A percentile compares a stretch with the other conserved stretches of the same genome.
Conservation (phyloP, 2,113 vertebrate genomes). For the Panurus biarmicus region DNA sequence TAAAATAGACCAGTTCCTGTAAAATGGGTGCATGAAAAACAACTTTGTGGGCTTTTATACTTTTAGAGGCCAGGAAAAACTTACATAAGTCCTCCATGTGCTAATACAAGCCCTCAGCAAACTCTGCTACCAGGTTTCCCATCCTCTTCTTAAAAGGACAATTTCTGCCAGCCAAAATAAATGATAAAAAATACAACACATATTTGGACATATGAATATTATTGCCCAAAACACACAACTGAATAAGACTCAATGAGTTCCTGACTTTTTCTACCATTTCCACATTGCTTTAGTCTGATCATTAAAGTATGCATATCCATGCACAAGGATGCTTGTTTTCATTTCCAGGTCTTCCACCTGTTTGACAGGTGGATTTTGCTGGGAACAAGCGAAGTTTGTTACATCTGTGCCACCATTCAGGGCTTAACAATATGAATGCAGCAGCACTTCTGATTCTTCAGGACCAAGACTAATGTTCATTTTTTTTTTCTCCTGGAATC, state of each 20-base stretch:
- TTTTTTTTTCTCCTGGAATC: not conserved
- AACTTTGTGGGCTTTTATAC: not conserved
- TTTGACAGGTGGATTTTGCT: not conserved
- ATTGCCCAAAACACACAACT: not conserved
- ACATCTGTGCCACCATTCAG: not conserved
- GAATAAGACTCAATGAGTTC: not conserved
- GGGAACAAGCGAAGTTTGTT: not conserved
- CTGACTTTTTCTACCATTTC: not conserved
- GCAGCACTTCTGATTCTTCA: not conserved
- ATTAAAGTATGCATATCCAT: not conserved
- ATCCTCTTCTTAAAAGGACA: not conserved
- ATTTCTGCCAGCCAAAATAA: not conserved
- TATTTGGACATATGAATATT: not conserved
- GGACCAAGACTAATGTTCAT: not conserved
- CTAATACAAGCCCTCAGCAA: not conserved
- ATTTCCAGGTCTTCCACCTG: not conserved
- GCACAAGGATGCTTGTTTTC: not conserved
- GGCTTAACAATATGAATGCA: not conserved
- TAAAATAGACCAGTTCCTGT: not conserved
- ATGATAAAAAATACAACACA: accelerated
- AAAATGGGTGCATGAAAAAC: not conserved
- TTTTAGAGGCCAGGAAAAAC: not conserved
- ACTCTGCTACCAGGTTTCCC: not conserved
- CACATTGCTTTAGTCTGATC: not conserved
- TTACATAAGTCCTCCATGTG: not conserved